These are phyloP conservation scores for Eustalomyia histrio DNA, from an alignment of 2,888 invertebrate species.

Conservation along the genomic window DNA sequence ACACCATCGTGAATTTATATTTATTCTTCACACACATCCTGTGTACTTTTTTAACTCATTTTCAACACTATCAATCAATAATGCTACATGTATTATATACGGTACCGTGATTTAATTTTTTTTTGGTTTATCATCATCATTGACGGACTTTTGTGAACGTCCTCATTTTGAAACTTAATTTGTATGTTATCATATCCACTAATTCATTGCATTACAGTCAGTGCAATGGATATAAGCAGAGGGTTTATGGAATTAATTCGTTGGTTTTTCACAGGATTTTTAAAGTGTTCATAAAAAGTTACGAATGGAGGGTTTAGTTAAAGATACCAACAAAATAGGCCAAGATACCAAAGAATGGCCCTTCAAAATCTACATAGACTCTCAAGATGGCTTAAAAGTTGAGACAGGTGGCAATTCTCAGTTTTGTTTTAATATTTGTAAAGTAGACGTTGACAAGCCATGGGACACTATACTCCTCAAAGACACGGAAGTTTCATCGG, in stretches of 20 bases:
- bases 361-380: too few relatives aligned
- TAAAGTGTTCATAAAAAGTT: too few relatives aligned
- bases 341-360: too few relatives aligned
- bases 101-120: conserved; percentile 19
- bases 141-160: conserved; percentile 34
- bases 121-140: conserved; percentile 38
- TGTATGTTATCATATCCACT: conserved; percentile 48
- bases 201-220: not conserved
- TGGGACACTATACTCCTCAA: too few relatives aligned
- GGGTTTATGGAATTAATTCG: not conserved
- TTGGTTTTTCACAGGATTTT: not conserved
- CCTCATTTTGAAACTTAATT: conserved; percentile 51
- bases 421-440: too few relatives aligned
- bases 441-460: too few relatives aligned
- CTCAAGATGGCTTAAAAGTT: too few relatives aligned
- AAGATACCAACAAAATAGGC: too few relatives aligned
- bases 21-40: conserved; percentile 52
- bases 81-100: conserved; percentile 41
- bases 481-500: too few relatives aligned
- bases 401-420: too few relatives aligned
- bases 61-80: conserved; percentile 69
- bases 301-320: too few relatives aligned
- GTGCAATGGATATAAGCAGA: not conserved
- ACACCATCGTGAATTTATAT: conserved; percentile 29
- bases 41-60: conserved; percentile 52